Base-by-base conservation (phyloP, 2,888 invertebrate species). In the Sympetrum striolatum region DNA sequence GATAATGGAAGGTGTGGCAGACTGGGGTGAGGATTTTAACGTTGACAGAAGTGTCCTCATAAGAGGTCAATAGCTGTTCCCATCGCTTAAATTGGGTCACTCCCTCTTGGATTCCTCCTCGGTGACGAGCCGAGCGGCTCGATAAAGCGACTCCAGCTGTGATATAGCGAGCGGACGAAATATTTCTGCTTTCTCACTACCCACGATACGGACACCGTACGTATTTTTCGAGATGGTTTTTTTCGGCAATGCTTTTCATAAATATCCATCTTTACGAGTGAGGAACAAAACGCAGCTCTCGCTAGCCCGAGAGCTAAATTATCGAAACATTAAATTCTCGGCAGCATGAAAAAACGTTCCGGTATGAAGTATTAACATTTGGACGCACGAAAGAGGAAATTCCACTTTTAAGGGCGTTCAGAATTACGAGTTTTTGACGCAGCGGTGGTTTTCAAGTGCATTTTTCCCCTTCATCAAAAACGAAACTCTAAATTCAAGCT, bases 101-200 rank as follows among this genome's bases (percentile, higher is more conserved):
- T 22, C 60, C 73, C 22, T 60, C 31, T 37, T 22, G 60, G 15
- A 64, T 37, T 10, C 64, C 58, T 58, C n/a, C n/a, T 31, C 37
- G 37, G n/a, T 64, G 86, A 37, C n/a, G n/a, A 60, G 37, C 37
- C 22, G 31, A 58, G 37, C 18, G 10, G 18, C 39, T 60, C 86
- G 39, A 86, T 86, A 60, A 64, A 86, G 12, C 35, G 22, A 58
- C 60, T 60, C 60, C 64, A 86, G 86, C 86, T 86, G 86, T 22
- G 82, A 35, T 58, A 58, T 82, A 35, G 35, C 48, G 58, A 53
- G 14, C 64, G 6, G 37, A 37, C 25, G 31, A 31, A 73, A 73
- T 25, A 73, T 73, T 31, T 14, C 73, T 73, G 73, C 25, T 31
- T 25, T 73, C 31, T 14, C 73, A 73, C 73, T 73, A 14, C 73